phyloP scores from a whole-genome alignment of 23 tunicate species.

The Ciona savignyi region DNA sequence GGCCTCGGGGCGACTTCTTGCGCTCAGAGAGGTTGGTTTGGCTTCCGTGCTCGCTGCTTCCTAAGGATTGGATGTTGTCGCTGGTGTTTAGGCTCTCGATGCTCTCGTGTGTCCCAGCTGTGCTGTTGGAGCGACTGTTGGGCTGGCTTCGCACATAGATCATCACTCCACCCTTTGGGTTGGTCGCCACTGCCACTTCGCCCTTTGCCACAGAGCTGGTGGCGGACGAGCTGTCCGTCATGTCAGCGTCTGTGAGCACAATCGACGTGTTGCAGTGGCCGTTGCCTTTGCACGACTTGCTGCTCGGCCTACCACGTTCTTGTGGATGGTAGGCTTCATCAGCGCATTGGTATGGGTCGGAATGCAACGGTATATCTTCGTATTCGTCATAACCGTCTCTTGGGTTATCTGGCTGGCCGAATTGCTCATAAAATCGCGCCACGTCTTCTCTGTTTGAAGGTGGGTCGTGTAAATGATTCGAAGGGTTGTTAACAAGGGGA shows the following conservation, averaged over 20 bases:
- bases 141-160: conserved; percentile 69
- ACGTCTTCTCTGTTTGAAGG: neutral
- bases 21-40: conserved; percentile 11
- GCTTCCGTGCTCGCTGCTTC: conserved; percentile 25
- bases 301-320: neutral
- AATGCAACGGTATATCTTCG: neutral
- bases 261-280: conserved; percentile 19
- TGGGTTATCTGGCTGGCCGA: neutral
- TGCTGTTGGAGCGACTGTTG: conserved; percentile 60
- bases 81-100: conserved; percentile 26
- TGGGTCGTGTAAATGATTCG: neutral
- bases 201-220: conserved; percentile 23
- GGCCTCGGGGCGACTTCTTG: conserved; percentile 13
- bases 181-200: conserved; percentile 32
- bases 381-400: neutral
- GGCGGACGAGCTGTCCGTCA: conserved; percentile 45
- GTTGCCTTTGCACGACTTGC: neutral
- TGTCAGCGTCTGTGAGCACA: conserved; percentile 28
- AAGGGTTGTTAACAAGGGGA: conserved; percentile 2
- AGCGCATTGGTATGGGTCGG: neutral
- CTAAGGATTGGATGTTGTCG: conserved; percentile 20
- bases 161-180: conserved; percentile 40
- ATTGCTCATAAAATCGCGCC: conserved; percentile 10
- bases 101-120: conserved; percentile 32
- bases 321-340: neutral